Evolutionary conservation across 1,140 invertebrate species (phyloP).

Genomic region (Bradynema listronoti): DNA sequence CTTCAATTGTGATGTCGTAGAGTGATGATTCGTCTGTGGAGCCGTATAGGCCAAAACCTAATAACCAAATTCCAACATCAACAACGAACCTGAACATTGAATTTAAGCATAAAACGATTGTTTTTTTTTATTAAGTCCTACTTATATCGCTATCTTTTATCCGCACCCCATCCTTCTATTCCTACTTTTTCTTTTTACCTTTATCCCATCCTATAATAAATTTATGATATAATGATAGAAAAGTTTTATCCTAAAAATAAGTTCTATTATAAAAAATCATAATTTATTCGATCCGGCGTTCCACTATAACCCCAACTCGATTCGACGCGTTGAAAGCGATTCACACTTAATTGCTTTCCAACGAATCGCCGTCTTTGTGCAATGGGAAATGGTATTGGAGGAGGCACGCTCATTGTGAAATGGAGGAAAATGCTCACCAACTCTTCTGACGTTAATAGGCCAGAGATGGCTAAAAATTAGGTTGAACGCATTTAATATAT

Average conservation of each 20-base stretch:
- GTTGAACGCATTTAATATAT: constrained; percentile 26
- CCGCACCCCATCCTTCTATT: no score
- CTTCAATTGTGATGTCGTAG: constrained; percentile 72
- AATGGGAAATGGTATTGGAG: constrained; percentile 60
- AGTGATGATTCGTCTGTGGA: constrained; percentile 75
- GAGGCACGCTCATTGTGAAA: constrained; percentile 60
- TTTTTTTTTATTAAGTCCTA: no score
- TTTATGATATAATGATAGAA: constrained; percentile 11
- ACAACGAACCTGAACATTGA: constrained; percentile 70
- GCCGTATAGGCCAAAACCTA: constrained; percentile 80
- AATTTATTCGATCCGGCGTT: constrained; percentile 75
- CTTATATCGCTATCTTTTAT: no score
- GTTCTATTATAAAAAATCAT: constrained; percentile 32
- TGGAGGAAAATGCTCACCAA: constrained; percentile 61
- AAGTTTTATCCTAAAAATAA: constrained; percentile 11
- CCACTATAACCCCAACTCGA: constrained; percentile 80
- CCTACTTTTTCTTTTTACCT: no score
- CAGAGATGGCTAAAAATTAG: constrained; percentile 56
- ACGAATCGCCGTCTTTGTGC: constrained; percentile 73
- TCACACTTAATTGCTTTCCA: constrained; percentile 74
- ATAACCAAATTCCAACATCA: constrained; percentile 74
- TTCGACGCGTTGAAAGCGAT: constrained; percentile 74
- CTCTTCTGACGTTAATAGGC: constrained; percentile 70
- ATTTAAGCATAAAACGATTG: no score
- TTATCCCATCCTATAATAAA: no score